Evolutionary conservation across 2,797 vertebrate genomes (phyloP).

Genomic region (Leptoclinus maculatus): DNA sequence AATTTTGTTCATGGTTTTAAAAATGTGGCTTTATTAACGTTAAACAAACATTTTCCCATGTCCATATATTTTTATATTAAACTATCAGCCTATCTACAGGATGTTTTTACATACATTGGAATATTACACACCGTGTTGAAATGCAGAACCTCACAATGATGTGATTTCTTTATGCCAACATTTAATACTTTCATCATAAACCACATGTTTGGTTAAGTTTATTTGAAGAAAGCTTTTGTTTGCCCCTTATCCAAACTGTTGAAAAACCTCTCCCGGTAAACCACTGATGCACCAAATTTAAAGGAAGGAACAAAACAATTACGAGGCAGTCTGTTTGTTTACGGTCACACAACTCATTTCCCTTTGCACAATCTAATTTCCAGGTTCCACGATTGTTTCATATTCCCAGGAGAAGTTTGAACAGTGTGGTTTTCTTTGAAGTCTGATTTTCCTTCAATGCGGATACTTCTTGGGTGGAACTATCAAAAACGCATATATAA

Average conservation of each 20-base stretch:
- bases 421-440: slow-evolving; percentile 26
- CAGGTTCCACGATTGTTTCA: slow-evolving; percentile 39
- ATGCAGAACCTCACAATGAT: not conserved
- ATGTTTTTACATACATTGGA: slow-evolving; percentile 1
- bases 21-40: not conserved
- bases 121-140: slow-evolving; percentile 10
- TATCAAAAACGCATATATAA: not conserved
- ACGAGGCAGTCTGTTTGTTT: slow-evolving; percentile 64
- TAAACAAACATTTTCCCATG: not conserved
- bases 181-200: slow-evolving; percentile 36
- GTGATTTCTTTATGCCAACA: slow-evolving; percentile 15
- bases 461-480: not conserved
- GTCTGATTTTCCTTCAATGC: not conserved
- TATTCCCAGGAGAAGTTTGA: slow-evolving; percentile 31
- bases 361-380: slow-evolving; percentile 47
- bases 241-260: slow-evolving; percentile 74
- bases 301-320: slow-evolving; percentile 63
- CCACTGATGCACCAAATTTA: slow-evolving; percentile 53
- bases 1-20: not conserved
- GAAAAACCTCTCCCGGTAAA: slow-evolving; percentile 63
- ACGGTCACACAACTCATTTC: slow-evolving; percentile 65
- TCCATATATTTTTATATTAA: not conserved
- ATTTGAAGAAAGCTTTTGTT: slow-evolving; percentile 73
- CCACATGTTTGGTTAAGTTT: slow-evolving; percentile 59
- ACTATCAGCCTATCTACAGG: not conserved